phyloP scores from a whole-genome alignment of 2,888 invertebrate species.

The Lycocerus yunnanus region DNA sequence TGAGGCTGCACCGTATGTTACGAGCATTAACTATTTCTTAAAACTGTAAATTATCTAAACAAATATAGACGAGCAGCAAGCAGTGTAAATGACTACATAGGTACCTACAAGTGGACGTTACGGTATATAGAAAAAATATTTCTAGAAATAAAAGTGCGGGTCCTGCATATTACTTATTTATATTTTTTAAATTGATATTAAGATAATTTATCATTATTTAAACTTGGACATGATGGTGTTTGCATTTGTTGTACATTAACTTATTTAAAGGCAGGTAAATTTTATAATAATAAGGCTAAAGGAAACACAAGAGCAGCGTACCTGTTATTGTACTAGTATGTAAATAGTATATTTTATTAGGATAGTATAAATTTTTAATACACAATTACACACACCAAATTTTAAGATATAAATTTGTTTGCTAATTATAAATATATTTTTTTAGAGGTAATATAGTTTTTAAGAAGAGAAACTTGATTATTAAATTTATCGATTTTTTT shows the following conservation, averaged over 20 bases:
- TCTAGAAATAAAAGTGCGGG: neutral
- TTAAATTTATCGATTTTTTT: neutral
- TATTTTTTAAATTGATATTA: neutral
- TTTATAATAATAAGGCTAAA: neutral
- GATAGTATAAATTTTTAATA: slow-evolving; percentile 9
- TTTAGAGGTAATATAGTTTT: neutral
- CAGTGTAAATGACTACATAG: neutral
- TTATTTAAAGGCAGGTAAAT: neutral
- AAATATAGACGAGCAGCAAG: neutral
- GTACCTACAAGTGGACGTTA: neutral
- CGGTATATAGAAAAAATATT: neutral
- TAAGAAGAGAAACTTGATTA: neutral
- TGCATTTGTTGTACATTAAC: neutral
- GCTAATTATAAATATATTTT: neutral
- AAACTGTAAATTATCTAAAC: neutral
- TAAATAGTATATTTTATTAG: slow-evolving; percentile 18
- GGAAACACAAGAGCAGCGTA: slow-evolving; percentile 1
- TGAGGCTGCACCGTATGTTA: neutral
- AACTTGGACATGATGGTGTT: neutral
- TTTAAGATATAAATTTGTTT: slow-evolving; percentile 5
- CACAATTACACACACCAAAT: slow-evolving; percentile 6
- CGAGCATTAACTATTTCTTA: neutral
- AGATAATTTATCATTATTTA: neutral
- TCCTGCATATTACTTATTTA: neutral
- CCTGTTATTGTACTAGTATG: slow-evolving; percentile 20